Evolutionary conservation across 2,888 invertebrate species (phyloP).

Genomic region (Tenthredo livida): DNA sequence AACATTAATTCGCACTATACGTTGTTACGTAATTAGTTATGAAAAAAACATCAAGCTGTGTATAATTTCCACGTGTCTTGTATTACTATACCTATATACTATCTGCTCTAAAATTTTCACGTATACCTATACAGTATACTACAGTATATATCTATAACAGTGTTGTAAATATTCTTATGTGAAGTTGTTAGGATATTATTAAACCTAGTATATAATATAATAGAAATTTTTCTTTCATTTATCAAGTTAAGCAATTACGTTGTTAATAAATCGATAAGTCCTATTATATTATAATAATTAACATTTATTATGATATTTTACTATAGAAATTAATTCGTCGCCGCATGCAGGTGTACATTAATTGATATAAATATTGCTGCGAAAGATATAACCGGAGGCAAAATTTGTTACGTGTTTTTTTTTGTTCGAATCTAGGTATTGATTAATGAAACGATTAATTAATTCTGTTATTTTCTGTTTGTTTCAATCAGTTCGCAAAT

Average conservation of each 20-base stretch:
- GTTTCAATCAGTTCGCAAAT: background rate
- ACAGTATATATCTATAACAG: background rate
- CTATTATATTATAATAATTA: background rate
- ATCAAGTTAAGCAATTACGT: background rate
- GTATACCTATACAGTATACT: too few species aligned
- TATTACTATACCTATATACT: slow-evolving; percentile 2
- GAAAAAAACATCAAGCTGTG: background rate
- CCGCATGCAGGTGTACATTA: background rate
- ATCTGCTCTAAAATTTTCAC: background rate
- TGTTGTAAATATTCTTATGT: slow-evolving; percentile 28
- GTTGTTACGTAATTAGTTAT: slow-evolving; percentile 10
- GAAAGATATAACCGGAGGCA: background rate
- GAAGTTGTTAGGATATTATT: slow-evolving; percentile 24
- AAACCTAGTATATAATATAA: background rate
- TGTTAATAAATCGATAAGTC: slow-evolving; percentile 21
- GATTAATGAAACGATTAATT: too few species aligned
- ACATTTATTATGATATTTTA: slow-evolving; percentile 8
- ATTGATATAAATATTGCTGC: background rate
- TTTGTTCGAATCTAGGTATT: background rate
- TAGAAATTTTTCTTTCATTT: background rate
- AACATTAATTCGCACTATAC: background rate
- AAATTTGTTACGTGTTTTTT: background rate
- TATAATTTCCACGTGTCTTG: slow-evolving; percentile 13
- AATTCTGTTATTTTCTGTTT: background rate
- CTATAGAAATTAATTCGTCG: background rate